Base-by-base conservation (phyloP, 2,113 vertebrate species). In the Triplophysa dalaica region DNA sequence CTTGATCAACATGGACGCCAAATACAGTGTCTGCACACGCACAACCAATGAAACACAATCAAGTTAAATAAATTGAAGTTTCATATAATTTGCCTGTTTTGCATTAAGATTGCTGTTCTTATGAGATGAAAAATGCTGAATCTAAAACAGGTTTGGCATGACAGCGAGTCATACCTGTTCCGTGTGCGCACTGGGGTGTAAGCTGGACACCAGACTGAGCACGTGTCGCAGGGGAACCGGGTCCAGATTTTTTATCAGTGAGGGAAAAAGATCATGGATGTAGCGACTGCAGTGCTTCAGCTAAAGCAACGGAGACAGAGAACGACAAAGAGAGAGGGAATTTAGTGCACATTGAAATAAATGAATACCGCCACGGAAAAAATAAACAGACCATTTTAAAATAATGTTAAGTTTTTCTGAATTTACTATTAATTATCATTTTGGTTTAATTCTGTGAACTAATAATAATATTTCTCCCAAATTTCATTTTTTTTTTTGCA, bases 1-100 rank as follows among this genome's bases (percentile, higher is more conserved):
- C 92, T 99, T 99, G 90, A 99, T 99, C 86, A 99, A 92, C 98
- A 99, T 99, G 68, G 97, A 99, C 58, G 98, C 96, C 94, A 99
- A 91, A 87, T 99, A 99, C 77, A 99, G 82, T 0, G 98, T 99
- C 98, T 99, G 85, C 4, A 41, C 4, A 41, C 21, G 64, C 26
- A 26, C 77, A 33, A 13, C 33, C 33, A 38, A 38, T 38, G 1
- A 68, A 12, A 50, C 6, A 73, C 8, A 69, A 17, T 12, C 22
- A n/a, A 67, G n/a, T 13, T 16, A 19, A 48, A 48, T 24, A 69
- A 16, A 79, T 19, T 1, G 16, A 16, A 17, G 6, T 38, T 38
- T 38, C 3, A 6, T 38, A 38, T 38, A 16, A 52, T 52, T 6
- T 52, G 11, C 4, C 2, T 14, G 14, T 50, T 4, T 50, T 50